These are phyloP conservation scores for Vulpes ferrilata DNA, from an alignment of 2,113 vertebrate species.

Conservation along the genomic window DNA sequence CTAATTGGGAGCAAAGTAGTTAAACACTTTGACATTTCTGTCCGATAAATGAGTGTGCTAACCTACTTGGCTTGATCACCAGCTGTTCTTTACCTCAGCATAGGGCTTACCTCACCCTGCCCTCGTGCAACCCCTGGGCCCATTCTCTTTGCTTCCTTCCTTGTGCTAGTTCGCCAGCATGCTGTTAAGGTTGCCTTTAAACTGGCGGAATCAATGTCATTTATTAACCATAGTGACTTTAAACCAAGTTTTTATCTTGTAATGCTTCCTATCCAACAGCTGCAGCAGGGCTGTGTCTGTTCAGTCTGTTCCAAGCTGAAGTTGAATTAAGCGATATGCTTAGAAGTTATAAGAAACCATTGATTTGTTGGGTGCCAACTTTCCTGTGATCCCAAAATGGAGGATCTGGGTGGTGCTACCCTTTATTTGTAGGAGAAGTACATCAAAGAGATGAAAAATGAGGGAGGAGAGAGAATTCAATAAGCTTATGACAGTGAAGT, in stretches of 20 bases:
- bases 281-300: constrained; percentile 62
- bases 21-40: constrained; percentile 18
- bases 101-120: constrained; percentile 32
- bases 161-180: constrained; percentile 1
- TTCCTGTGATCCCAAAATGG: constrained; percentile 16
- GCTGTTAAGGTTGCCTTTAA: constrained; percentile 44
- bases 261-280: constrained; percentile 70
- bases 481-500: background rate
- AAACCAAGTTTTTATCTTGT: constrained; percentile 76
- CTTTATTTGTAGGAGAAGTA: constrained; percentile 35
- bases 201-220: constrained; percentile 67
- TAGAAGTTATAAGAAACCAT: background rate
- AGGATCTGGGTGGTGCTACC: background rate
- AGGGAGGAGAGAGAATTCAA: background rate
- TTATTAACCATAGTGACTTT: constrained; percentile 79
- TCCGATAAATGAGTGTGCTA: constrained; percentile 24
- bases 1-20: constrained; percentile 54
- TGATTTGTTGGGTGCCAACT: constrained; percentile 56
- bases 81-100: constrained; percentile 64
- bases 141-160: constrained; percentile 73
- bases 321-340: constrained; percentile 70
- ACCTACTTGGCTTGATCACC: constrained; percentile 52
- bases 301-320: constrained; percentile 63
- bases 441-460: background rate
- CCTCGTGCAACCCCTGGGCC: constrained; percentile 22